Conservation (phyloP, 2,797 vertebrate genomes). For the Acrocephalus scirpaceus region DNA sequence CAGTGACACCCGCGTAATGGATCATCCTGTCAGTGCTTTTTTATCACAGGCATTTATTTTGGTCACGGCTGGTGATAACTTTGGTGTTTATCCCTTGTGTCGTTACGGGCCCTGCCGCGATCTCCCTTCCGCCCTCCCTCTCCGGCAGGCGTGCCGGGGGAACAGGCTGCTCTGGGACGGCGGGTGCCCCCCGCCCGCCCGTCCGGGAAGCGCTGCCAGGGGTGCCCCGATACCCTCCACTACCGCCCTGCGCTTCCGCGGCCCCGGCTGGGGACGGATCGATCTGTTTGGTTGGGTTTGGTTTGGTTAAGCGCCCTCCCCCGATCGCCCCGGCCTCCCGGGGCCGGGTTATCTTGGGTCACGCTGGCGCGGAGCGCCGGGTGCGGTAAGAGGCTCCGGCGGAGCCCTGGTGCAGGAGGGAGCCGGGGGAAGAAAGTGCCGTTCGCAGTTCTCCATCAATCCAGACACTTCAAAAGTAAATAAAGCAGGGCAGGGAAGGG, state of each 20-base stretch:
- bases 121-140: not conserved
- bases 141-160: not conserved
- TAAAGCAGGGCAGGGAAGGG: constrained; percentile 31
- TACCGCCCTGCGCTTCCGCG: not conserved
- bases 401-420: not conserved
- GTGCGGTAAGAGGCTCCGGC: constrained; percentile 21
- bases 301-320: not conserved
- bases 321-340: not conserved
- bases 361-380: not conserved
- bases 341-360: constrained; percentile 60
- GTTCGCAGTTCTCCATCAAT: constrained; percentile 42
- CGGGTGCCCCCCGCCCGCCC: not conserved
- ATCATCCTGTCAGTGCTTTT: constrained; percentile 68
- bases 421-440: not conserved
- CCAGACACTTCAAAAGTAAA: constrained; percentile 51
- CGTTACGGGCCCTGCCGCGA: constrained; percentile 20
- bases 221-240: not conserved
- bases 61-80: constrained; percentile 69
- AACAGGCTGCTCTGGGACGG: accelerated
- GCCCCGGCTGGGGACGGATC: not conserved
- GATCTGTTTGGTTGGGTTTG: not conserved
- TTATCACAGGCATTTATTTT: constrained; percentile 70
- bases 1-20: constrained; percentile 68
- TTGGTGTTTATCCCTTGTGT: constrained; percentile 55
- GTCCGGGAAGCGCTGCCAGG: not conserved